These are phyloP conservation scores for Machimus atricapillus DNA, from an alignment of 2,888 invertebrate genomes.

Conservation along the genomic window DNA sequence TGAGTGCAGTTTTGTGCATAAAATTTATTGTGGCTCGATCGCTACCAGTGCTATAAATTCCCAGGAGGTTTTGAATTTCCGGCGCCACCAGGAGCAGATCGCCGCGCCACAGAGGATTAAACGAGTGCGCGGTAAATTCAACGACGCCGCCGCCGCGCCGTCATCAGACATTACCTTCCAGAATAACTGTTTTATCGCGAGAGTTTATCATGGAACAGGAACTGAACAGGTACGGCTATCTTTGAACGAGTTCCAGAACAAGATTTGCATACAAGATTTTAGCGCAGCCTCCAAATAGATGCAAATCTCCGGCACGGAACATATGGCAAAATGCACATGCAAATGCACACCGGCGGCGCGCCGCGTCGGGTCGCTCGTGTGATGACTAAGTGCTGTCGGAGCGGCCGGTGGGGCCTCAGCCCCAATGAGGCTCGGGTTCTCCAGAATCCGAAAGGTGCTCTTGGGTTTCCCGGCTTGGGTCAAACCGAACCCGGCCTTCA, in stretches of 20 bases:
- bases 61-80: not conserved
- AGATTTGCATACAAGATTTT: slow-evolving; percentile 28
- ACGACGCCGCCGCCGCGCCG: not conserved
- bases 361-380: not conserved
- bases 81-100: not conserved
- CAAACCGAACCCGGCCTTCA: not conserved
- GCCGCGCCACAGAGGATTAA: not conserved
- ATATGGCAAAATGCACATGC: slow-evolving; percentile 18
- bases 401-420: not conserved
- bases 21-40: not conserved
- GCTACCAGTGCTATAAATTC: not conserved
- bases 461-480: not conserved
- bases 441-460: not conserved
- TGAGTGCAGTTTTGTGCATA: not conserved
- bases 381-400: not conserved
- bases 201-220: slow-evolving; percentile 36
- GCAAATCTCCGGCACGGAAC: not conserved
- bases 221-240: slow-evolving; percentile 36
- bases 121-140: not conserved
- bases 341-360: not conserved
- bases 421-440: not conserved
- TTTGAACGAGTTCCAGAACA: slow-evolving; percentile 31
- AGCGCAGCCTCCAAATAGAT: slow-evolving; percentile 11
- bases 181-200: slow-evolving; percentile 9
- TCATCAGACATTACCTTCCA: not conserved